Base-by-base conservation (phyloP, 2,888 invertebrate species). In the Phragmatobia fuliginosa region DNA sequence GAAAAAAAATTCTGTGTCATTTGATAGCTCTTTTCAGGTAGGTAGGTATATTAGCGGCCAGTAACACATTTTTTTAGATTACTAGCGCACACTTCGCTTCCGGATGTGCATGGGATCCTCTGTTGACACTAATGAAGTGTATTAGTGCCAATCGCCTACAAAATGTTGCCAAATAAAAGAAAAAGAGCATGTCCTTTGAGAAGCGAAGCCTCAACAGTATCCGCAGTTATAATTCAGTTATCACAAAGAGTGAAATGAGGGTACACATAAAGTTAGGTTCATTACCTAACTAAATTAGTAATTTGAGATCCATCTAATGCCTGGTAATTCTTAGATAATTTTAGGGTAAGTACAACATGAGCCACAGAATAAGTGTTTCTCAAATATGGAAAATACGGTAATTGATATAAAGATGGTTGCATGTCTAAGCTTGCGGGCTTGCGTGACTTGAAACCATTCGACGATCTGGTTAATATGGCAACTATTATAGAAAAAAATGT, bases 391-490 rank as follows among this genome's bases (percentile, higher is more conserved):
- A 28, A 38, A 18, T 38, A 41, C 25, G 18, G 18, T 62, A 62
- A 41, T 38, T 45, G 28, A 31, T 36, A 18, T 62, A 33, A 32
- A 56, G 21, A 61, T 18, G 33, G 36, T 49, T 49, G 62, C 56
- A 52, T 52, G 56, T 25, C 7, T 38, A 38, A 2, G 4, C 38
- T 62, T 25, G n/a, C n/a, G 41, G 14, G 14, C 21, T 68, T 41
- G 38, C 58, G 62, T 68, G 67, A 67, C 56, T 38, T 67, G 56
- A 62, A 21, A 21, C 58, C 11, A 38, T 63, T 59, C 45, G 41
- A 63, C 18, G 38, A 56, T 62, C 49, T 56, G 62, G 38, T 18
- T 59, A 63, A 63, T 45, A 25, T 45, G 63, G 62, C 45, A 59
- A 63, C 58, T 25, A 33, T 45, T 16, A 25, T 36, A 25, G 36